Conservation (phyloP, 2,888 invertebrate genomes). For the Xestia ashworthii region DNA sequence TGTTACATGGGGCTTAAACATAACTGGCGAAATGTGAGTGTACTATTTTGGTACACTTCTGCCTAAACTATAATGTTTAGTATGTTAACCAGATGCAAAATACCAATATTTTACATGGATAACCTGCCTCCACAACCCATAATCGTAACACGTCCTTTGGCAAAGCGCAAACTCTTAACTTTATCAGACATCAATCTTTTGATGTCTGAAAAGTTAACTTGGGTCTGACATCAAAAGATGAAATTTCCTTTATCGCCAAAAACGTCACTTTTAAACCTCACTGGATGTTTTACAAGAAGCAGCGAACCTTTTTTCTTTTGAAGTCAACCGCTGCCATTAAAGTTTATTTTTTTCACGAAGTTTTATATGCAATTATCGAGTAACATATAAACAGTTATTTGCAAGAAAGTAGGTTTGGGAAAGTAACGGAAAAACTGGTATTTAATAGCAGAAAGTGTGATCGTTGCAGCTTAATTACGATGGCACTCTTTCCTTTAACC, state of each 20-base stretch:
- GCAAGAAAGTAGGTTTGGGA: slow-evolving; percentile 66
- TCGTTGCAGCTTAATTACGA: slow-evolving; percentile 30
- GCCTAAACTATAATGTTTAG: neutral
- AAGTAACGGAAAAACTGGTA: slow-evolving; percentile 63
- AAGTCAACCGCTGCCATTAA: neutral
- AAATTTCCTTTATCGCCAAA: neutral
- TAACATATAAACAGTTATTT: slow-evolving; percentile 54
- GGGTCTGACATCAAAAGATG: neutral
- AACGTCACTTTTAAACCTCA: neutral
- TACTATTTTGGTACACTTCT: neutral
- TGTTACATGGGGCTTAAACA: too few species aligned
- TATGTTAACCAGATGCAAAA: neutral
- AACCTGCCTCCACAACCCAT: neutral
- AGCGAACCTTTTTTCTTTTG: neutral
- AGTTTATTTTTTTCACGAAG: slow-evolving; percentile 23
- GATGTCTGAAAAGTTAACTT: neutral
- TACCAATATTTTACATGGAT: neutral
- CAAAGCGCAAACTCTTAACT: neutral
- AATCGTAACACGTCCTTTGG: neutral
- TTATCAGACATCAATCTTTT: slow-evolving; percentile 1
- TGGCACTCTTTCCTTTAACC: slow-evolving; percentile 33
- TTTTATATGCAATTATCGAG: slow-evolving; percentile 46
- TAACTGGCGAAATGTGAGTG: neutral
- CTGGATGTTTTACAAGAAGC: neutral
- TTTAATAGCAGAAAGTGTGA: slow-evolving; percentile 58